These are phyloP conservation scores for Paraescarpia echinospica DNA, from an alignment of 1,140 invertebrate species.

Conservation along the genomic window DNA sequence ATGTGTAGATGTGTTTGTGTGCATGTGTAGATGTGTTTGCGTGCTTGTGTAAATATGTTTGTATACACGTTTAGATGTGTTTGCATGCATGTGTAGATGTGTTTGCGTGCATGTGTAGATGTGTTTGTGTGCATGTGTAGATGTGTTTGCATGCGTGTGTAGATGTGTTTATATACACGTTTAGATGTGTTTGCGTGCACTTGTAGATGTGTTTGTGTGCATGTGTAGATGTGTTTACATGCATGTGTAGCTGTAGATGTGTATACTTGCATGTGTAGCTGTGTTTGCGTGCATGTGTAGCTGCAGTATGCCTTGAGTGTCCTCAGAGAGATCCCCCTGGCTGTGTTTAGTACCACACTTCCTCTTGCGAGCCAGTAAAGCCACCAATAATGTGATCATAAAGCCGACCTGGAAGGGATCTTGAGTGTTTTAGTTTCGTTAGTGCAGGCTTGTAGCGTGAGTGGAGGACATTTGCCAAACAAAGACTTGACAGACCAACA, in stretches of 20 bases:
- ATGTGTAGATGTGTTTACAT: neutral
- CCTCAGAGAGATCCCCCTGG: neutral
- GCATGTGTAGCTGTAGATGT: too few species aligned
- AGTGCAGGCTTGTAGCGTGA: neutral
- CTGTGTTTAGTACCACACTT: neutral
- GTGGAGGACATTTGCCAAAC: neutral
- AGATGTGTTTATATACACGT: neutral
- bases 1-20: neutral
- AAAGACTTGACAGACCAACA: neutral
- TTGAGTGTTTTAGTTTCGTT: neutral
- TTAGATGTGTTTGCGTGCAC: neutral
- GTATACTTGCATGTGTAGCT: neutral
- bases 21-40: neutral
- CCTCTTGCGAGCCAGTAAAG: neutral
- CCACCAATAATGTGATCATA: neutral
- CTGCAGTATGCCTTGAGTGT: neutral
- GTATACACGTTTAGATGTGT: neutral
- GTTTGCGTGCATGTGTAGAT: neutral
- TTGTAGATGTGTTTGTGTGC: neutral
- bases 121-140: neutral
- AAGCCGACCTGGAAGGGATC: neutral
- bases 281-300: neutral
- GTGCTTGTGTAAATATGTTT: neutral
- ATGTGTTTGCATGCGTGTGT: neutral
- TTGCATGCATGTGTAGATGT: neutral